Evolutionary conservation across 2,888 invertebrate species (phyloP), one percentile per base, ranked within the genome.

Genomic region (Mylabris sibirica): DNA sequence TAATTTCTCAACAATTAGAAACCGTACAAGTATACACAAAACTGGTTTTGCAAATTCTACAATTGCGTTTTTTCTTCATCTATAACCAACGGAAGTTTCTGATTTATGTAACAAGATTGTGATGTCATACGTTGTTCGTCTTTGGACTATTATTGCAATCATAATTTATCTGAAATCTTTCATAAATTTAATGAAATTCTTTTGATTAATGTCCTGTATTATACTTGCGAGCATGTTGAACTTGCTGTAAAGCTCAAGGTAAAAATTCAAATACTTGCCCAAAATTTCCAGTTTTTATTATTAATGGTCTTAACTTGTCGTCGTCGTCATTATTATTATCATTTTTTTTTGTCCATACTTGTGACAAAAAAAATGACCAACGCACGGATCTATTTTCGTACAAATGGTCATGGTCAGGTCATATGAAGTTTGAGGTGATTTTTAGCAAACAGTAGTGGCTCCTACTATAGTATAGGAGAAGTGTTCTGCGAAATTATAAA

Each of bases 401-500:
- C 14, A 38, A 14, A 38, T 14, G 38, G 17, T 41, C 41, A 41
- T 4, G 44, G 44, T 44, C 17, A 17, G 44, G 44, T 44, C 44
- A 17, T 4, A 44, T 44, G 17, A 6, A 17, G 1, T n/a, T 17
- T 17, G 4, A 44, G n/a, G 17, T 44, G n/a, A 44, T 44, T 44
- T 44, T 6, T 6, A 6, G 8, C 44, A n/a, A 44, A 44, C 44
- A 38, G 14, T 38, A 38, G 14, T 38, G 35, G 35, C 35, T 35
- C 11, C 11, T 41, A n/a, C 6, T 44, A 2, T 14, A 17, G 6
- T n/a, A n/a, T n/a, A n/a, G n/a, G n/a, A n/a, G 5, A 44, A 4
- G n/a, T 17, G n/a, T 44, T 44, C 44, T n/a, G n/a, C n/a, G 44
- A 44, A 44, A 44, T 44, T 44, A 44, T 44, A n/a, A 44, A 44